These are phyloP conservation scores for Cercopithecus diana DNA, from an alignment of 2,797 vertebrate species.

Conservation along the genomic window DNA sequence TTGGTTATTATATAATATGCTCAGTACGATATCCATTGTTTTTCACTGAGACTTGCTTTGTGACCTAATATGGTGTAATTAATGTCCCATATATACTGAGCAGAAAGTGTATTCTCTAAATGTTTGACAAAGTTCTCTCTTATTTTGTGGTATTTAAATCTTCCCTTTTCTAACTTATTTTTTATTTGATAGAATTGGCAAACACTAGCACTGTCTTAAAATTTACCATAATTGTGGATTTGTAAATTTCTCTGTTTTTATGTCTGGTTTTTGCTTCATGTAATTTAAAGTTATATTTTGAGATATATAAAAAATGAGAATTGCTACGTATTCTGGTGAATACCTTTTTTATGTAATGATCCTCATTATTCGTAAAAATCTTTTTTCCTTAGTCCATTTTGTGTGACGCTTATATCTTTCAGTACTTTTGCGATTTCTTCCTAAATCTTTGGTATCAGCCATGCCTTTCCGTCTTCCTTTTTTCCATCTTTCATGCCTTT, in stretches of 20 bases:
- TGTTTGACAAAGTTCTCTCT: background rate
- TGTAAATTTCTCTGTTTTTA: conserved; percentile 6
- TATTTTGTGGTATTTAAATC: background rate
- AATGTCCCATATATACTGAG: background rate
- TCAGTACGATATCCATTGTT: background rate
- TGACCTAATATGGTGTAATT: background rate
- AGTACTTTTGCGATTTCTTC: background rate
- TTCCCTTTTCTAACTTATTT: background rate
- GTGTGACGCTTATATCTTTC: background rate
- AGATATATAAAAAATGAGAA: background rate
- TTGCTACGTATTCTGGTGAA: background rate
- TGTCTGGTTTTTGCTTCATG: background rate
- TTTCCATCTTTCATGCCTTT: background rate
- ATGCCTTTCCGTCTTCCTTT: background rate
- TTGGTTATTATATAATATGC: background rate
- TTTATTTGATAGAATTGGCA: background rate
- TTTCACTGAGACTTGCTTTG: background rate
- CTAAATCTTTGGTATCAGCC: background rate
- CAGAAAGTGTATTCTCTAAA: background rate
- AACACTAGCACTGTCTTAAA: background rate
- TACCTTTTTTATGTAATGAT: background rate
- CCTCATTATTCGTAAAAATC: background rate
- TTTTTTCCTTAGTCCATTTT: conserved; percentile 23
- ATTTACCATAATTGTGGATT: background rate
- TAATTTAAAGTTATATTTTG: background rate